Evolutionary conservation across 1,140 invertebrate genomes (phyloP), one percentile per base, ranked within the genome.

Genomic region (Papilio dardanus): DNA sequence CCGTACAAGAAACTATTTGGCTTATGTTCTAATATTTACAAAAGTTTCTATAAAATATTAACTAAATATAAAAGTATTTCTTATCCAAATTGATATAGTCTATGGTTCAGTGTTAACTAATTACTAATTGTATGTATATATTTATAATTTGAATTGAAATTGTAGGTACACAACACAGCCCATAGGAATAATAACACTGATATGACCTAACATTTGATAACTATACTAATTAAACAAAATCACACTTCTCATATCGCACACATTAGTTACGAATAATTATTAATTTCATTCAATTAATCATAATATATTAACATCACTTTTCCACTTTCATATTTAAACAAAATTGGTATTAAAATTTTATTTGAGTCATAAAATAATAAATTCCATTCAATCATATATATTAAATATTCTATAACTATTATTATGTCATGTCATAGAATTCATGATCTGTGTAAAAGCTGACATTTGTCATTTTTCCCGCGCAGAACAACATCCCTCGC

Each of bases 401-500:
- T n/a, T 6, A 19, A 0, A 46, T 46, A 46, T 16, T 62, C 30
- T 67, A 35, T 69, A 19, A 69, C 35, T 69, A n/a, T 69, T 69
- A 69, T 35, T 69, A 65, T 12, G 19, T 37, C 31, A 35, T 69
- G 21, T 69, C 19, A 21, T 69, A 12, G 3, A 14, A 24, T 62
- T 14, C 54, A 62, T 62, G 4, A 62, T 62, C 24, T 28, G 24
- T 62, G n/a, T 73, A 50, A 54, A 58, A 19, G 42, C 50, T 73
- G 42, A 73, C 46, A 31, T 28, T 73, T 62, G 54, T n/a, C 37
- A 50, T 58, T 73, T 73, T 58, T 73, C 50, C 35, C 71, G 46
- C 50, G 71, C 71, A 73, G 71, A 73, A 50, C 71, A 54, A 54
- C 71, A 58, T 73, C 46, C 71, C 50, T 73, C 71, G 71, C 71